Percentiles rank a stretch among this genome's conserved stretches.
Conservation (phyloP, 2,888 invertebrate species). For the Lasioglossum oenotherae region DNA sequence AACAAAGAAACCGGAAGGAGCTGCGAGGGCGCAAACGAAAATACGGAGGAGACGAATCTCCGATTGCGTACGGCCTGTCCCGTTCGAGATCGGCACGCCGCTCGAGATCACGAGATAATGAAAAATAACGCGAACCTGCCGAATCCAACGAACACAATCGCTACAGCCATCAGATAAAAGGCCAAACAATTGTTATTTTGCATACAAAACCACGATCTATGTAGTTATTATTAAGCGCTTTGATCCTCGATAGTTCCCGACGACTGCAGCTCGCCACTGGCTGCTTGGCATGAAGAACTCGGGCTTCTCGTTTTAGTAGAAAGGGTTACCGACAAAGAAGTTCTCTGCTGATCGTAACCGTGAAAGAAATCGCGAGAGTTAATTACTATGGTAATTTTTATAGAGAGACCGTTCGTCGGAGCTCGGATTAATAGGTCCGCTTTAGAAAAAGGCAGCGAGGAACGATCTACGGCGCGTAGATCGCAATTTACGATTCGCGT, state of each 20-base stretch:
- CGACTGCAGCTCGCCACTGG: background rate
- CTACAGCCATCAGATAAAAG: too few relatives aligned
- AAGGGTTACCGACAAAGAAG: background rate
- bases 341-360: background rate
- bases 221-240: background rate
- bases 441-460: slow-evolving; percentile 19
- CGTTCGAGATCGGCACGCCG: background rate
- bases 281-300: background rate
- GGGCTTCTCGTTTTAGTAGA: background rate
- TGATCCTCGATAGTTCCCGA: background rate
- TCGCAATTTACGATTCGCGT: background rate
- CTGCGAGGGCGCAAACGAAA: background rate
- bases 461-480: background rate
- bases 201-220: too few relatives aligned
- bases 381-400: slow-evolving; percentile 55
- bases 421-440: slow-evolving; percentile 13
- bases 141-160: background rate
- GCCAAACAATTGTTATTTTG: too few relatives aligned
- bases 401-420: background rate
- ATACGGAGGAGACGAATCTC: background rate
- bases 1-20: background rate
- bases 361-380: slow-evolving; percentile 19
- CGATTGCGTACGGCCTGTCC: background rate
- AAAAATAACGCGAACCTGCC: too few relatives aligned
- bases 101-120: background rate